Percentiles rank a stretch among this genome's conserved stretches.
Evolutionary conservation across 1,140 invertebrate species (phyloP).

Genomic region (Neodiprion lecontei): DNA sequence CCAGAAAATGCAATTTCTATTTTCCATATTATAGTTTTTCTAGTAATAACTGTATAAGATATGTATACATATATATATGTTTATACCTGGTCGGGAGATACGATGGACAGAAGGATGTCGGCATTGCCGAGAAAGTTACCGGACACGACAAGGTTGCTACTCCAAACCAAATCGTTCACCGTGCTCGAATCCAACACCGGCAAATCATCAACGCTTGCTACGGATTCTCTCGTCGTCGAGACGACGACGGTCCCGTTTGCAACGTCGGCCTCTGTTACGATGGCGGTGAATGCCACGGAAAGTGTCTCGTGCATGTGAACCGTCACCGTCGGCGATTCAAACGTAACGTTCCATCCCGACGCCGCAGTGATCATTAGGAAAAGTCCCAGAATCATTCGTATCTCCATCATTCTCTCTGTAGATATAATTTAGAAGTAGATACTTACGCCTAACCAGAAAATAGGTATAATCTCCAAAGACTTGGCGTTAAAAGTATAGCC

Average conservation of each 20-base stretch:
- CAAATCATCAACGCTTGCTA: constrained; percentile 17
- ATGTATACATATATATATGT: constrained; percentile 15
- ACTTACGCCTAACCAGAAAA: too few species aligned
- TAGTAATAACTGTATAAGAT: constrained; percentile 18
- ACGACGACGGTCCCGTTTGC: background rate
- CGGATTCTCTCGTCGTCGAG: background rate
- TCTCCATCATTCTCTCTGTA: background rate
- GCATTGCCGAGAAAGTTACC: constrained; percentile 71
- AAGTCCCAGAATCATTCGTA: background rate
- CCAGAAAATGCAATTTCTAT: background rate
- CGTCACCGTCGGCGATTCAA: background rate
- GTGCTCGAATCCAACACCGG: constrained; percentile 21
- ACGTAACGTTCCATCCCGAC: background rate
- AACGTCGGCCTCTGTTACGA: background rate
- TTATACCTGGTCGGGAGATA: constrained; percentile 24
- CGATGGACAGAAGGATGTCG: constrained; percentile 32
- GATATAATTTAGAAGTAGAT: too few species aligned
- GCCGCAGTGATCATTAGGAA: background rate
- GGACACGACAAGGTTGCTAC: constrained; percentile 60
- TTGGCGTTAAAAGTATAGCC: too few species aligned
- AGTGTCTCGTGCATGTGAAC: background rate
- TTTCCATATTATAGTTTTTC: constrained; percentile 16
- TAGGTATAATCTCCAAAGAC: too few species aligned
- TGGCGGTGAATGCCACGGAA: background rate
- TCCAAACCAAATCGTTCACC: constrained; percentile 39